Conservation (phyloP, 2,797 vertebrate species). For the Taeniopygia guttata region DNA sequence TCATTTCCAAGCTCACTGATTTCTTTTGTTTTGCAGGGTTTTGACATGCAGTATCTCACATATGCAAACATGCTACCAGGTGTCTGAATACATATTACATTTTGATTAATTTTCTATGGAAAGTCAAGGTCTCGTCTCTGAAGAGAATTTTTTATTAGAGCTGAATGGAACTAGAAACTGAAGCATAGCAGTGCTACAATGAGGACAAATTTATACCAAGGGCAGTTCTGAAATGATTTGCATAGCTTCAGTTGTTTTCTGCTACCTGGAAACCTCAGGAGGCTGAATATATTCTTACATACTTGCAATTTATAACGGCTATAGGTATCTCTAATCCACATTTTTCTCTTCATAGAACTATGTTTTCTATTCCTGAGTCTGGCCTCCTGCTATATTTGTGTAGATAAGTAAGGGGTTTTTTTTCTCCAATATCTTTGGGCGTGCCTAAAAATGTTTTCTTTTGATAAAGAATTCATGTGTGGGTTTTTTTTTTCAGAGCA, state of each 20-base stretch:
- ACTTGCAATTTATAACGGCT: background rate
- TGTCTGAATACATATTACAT: background rate
- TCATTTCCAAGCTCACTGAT: background rate
- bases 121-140: background rate
- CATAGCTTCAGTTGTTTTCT: background rate
- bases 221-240: background rate
- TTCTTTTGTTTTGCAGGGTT: background rate
- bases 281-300: background rate
- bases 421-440: background rate
- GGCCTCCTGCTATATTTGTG: background rate
- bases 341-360: background rate
- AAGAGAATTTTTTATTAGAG: background rate
- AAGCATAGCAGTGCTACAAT: background rate
- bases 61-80: background rate
- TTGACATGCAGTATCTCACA: background rate
- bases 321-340: background rate
- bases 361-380: background rate
- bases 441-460: slow-evolving; percentile 52
- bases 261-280: background rate
- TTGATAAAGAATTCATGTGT: slow-evolving; percentile 2
- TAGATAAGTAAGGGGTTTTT: background rate
- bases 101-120: background rate
- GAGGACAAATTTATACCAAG: background rate
- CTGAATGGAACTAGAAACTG: background rate
- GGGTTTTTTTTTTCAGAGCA: background rate